Conservation (phyloP, 2,113 vertebrate genomes). For the Prionailurus bengalensis region DNA sequence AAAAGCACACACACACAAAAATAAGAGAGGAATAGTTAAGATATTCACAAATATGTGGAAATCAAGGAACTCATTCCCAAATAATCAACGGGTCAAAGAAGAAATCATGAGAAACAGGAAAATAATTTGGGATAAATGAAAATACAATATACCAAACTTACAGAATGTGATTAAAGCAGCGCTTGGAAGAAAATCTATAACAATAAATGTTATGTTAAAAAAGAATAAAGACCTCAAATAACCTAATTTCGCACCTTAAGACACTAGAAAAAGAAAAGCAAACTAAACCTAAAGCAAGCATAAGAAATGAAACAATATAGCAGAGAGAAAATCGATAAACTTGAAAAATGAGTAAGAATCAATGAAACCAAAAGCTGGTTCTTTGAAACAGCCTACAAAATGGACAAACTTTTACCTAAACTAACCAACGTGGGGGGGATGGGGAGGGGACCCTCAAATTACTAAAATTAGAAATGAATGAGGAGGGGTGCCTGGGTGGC, state of each 20-base stretch:
- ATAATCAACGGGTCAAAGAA: background rate
- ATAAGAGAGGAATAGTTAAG: background rate
- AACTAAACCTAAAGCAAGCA: conserved; percentile 31
- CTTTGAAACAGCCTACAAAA: conserved; percentile 34
- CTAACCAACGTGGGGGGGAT: background rate
- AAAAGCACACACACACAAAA: background rate
- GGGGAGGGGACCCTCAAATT: background rate
- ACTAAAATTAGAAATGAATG: background rate
- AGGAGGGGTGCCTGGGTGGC: background rate
- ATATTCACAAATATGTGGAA: conserved; percentile 5
- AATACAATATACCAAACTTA: conserved; percentile 5
- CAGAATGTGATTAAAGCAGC: background rate
- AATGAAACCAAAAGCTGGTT: conserved; percentile 34
- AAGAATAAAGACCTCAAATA: background rate
- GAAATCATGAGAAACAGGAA: conserved; percentile 33
- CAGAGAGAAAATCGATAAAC: background rate
- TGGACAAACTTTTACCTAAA: background rate
- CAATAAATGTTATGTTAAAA: conserved; percentile 21
- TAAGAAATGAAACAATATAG: background rate
- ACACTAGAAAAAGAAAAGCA: background rate
- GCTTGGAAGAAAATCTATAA: background rate
- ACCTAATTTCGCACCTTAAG: background rate
- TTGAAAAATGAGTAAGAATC: background rate
- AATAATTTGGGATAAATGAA: background rate
- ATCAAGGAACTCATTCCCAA: conserved; percentile 28